Conservation (phyloP, 2,113 vertebrate species). For the Drymodes brunneopygia region DNA sequence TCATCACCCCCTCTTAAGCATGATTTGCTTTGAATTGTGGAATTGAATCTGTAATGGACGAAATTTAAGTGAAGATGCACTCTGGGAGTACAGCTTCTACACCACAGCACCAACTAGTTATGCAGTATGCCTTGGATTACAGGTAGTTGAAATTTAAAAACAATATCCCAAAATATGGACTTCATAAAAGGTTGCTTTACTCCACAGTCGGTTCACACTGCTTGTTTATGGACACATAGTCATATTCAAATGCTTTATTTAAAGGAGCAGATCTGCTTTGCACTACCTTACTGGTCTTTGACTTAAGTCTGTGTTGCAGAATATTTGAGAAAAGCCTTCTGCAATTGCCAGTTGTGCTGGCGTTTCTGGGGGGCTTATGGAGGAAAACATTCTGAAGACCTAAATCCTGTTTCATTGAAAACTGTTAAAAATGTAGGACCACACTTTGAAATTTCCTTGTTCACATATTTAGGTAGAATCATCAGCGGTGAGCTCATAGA, state of each 20-base stretch:
- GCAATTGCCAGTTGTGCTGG: rapidly evolving
- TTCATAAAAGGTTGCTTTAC: neutral
- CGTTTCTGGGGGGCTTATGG: rapidly evolving
- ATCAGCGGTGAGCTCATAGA: neutral
- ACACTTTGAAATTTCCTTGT: neutral
- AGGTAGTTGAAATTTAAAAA: neutral
- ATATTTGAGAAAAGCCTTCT: neutral
- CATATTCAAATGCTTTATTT: neutral
- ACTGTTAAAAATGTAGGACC: neutral
- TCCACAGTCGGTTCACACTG: neutral
- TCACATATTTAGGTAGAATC: neutral
- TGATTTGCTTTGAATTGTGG: neutral
- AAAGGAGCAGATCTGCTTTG: neutral
- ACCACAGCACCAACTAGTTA: neutral
- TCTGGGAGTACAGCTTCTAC: rapidly evolving
- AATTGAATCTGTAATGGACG: neutral
- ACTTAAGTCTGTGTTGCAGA: neutral
- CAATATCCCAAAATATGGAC: neutral
- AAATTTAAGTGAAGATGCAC: neutral
- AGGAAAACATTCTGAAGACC: neutral
- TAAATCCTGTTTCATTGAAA: neutral
- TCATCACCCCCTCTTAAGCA: neutral
- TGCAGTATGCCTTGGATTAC: neutral
- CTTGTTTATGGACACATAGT: neutral
- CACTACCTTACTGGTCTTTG: neutral